Percentiles rank a stretch among this genome's conserved stretches.
Evolutionary conservation across 2,113 vertebrate species (phyloP).

Genomic region (Todiramphus chloris): DNA sequence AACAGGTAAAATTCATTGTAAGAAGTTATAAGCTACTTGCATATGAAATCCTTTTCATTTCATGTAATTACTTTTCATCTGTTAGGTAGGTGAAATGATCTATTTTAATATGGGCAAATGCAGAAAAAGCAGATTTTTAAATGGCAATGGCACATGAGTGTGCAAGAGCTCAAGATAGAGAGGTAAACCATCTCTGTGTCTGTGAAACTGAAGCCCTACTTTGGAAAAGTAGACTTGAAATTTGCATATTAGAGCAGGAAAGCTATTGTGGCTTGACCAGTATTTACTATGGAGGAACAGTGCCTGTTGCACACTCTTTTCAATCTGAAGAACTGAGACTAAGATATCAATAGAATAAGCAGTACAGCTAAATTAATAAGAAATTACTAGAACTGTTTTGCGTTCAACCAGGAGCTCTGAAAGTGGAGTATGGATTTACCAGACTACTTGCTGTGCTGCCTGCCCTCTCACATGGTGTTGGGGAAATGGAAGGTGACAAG

Average conservation of each 20-base stretch:
- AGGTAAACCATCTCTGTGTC: background rate
- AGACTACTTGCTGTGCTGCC: background rate
- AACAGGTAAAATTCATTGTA: background rate
- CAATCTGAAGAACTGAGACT: background rate
- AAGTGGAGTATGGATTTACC: background rate
- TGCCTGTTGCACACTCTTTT: background rate
- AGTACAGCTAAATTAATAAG: background rate
- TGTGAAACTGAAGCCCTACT: background rate
- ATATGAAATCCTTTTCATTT: background rate
- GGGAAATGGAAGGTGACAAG: background rate
- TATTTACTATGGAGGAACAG: background rate
- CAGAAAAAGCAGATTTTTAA: background rate
- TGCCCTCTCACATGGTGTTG: rapidly evolving
- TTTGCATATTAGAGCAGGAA: background rate
- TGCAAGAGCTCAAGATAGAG: background rate
- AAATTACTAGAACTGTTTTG: background rate
- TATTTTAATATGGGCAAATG: background rate
- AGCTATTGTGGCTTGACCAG: background rate
- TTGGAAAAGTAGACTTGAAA: background rate
- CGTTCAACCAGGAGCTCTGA: background rate
- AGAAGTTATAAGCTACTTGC: background rate
- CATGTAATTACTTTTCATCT: background rate
- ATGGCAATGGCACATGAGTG: rapidly evolving
- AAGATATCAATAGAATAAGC: background rate
- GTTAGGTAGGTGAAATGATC: background rate